These are phyloP conservation scores for Crocidura indochinensis DNA, from an alignment of 2,797 vertebrate genomes.

Conservation along the genomic window DNA sequence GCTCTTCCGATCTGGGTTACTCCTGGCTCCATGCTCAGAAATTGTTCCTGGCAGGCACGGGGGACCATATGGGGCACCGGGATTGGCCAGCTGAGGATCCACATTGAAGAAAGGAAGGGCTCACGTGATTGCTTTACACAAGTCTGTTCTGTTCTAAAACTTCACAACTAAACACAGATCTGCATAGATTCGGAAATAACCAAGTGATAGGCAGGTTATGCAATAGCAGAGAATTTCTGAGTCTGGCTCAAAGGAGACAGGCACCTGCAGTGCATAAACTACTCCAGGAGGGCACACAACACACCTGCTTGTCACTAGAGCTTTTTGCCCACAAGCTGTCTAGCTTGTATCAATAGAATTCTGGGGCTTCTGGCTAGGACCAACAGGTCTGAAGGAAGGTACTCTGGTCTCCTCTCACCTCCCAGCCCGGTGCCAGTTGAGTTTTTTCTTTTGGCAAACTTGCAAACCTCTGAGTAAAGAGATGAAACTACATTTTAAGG, in stretches of 20 bases:
- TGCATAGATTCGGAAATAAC: neutral
- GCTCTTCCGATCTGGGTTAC: too few relatives aligned
- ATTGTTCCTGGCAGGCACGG: too few relatives aligned
- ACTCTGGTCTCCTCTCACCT: neutral
- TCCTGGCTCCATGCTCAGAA: too few relatives aligned
- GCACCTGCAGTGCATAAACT: fast-evolving
- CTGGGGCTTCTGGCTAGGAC: neutral
- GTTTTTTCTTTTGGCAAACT: neutral
- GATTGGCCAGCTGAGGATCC: neutral
- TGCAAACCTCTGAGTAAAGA: neutral
- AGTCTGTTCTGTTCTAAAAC: neutral
- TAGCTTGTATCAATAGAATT: neutral
- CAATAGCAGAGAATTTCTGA: neutral
- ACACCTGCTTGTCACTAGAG: neutral
- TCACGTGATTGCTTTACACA: neutral
- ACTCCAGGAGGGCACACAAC: neutral
- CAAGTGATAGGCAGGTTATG: neutral
- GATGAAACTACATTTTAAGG: neutral
- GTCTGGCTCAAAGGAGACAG: neutral
- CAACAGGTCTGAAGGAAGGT: too few relatives aligned
- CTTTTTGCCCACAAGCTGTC: neutral
- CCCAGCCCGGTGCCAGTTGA: too few relatives aligned
- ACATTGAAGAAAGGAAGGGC: neutral
- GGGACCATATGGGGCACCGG: too few relatives aligned
- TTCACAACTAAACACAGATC: neutral